Evolutionary conservation across 2,113 vertebrate species (phyloP).

Genomic region (Sarotherodon lohbergeri): DNA sequence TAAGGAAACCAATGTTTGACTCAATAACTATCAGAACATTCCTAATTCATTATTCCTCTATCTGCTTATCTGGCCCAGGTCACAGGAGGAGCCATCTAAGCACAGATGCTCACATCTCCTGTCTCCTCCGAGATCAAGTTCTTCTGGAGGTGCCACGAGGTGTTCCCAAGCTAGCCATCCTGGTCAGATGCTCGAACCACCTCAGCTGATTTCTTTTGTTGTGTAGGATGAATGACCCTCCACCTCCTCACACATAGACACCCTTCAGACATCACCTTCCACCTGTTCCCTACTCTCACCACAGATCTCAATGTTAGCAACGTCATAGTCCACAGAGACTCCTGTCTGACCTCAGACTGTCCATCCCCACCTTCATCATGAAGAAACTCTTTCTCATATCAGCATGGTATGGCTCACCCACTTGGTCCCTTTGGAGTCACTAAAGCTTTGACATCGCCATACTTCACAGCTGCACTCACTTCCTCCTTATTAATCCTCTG

Average conservation of each 20-base stretch:
- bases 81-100: background rate
- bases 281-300: accelerated
- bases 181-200: accelerated
- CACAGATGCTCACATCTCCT: background rate
- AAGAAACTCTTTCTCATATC: background rate
- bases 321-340: background rate
- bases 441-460: background rate
- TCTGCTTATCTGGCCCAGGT: background rate
- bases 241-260: background rate
- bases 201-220: background rate
- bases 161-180: accelerated
- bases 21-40: background rate
- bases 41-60: accelerated
- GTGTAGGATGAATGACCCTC: background rate
- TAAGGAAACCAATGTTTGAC: background rate
- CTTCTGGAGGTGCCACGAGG: background rate
- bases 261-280: background rate
- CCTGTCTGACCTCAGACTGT: background rate
- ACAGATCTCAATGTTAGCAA: background rate
- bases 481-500: background rate
- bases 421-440: background rate
- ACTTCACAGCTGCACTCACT: background rate
- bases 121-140: accelerated
- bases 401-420: background rate
- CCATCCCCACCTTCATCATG: background rate